These are phyloP conservation scores for Alauda arvensis DNA, from an alignment of 2,797 vertebrate genomes.

Conservation along the genomic window DNA sequence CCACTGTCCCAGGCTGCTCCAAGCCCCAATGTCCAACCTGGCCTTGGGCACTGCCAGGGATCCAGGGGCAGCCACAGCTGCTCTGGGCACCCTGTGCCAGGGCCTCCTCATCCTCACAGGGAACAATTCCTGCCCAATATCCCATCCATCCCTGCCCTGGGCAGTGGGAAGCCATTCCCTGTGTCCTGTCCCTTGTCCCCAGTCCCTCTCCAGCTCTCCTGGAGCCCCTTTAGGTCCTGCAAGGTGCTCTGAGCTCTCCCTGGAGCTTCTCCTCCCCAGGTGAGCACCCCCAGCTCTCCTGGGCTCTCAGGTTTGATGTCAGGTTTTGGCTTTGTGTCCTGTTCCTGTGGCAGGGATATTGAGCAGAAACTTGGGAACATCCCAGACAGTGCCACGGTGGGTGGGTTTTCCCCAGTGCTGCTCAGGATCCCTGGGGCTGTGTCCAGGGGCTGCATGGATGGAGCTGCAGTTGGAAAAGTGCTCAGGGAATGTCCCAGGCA, in stretches of 20 bases:
- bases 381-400: background rate
- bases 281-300: background rate
- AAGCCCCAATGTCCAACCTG: background rate
- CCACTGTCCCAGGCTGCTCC: background rate
- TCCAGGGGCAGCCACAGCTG: background rate
- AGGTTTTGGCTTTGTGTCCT: background rate
- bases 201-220: background rate
- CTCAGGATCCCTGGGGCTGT: background rate
- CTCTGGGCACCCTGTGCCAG: background rate
- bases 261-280: background rate
- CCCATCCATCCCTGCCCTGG: background rate
- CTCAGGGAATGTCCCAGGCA: background rate
- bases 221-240: background rate
- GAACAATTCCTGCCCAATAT: background rate
- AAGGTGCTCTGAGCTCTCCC: background rate
- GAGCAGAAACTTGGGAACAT: background rate
- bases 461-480: background rate
- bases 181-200: background rate
- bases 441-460: background rate
- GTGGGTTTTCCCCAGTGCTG: background rate
- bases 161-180: background rate
- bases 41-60: background rate
- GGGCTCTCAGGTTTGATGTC: background rate
- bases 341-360: background rate
- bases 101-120: background rate